Evolutionary conservation across 2,888 invertebrate genomes (phyloP).

Genomic region (Deilephila elpenor): DNA sequence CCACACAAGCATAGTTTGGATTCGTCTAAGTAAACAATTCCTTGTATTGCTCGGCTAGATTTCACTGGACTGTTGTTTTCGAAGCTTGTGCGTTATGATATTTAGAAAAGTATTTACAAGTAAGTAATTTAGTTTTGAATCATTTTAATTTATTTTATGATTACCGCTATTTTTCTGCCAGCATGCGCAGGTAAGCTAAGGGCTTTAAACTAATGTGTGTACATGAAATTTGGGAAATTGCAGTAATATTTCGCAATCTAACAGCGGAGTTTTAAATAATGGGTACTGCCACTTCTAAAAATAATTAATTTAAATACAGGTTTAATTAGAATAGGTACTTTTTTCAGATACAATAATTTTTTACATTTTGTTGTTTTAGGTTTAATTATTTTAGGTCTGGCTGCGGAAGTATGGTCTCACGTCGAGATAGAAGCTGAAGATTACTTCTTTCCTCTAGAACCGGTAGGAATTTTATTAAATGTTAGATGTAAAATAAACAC

Average conservation of each 20-base stretch:
- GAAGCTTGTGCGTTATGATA: constrained; percentile 55
- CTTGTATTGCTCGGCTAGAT: constrained; percentile 52
- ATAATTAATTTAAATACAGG: too few species aligned
- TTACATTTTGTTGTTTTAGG: constrained; percentile 52
- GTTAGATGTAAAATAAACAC: not conserved
- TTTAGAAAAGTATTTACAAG: constrained; percentile 62
- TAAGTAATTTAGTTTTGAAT: constrained; percentile 49
- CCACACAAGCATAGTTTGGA: constrained; percentile 57
- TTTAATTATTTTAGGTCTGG: constrained; percentile 63
- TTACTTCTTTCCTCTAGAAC: constrained; percentile 78
- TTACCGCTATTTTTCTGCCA: too few species aligned
- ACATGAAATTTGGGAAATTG: too few species aligned
- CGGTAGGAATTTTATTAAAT: constrained; percentile 53
- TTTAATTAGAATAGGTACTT: too few species aligned
- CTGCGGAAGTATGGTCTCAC: constrained; percentile 68
- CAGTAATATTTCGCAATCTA: too few species aligned
- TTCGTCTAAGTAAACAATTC: constrained; percentile 58
- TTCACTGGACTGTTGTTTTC: constrained; percentile 41
- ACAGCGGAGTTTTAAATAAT: too few species aligned
- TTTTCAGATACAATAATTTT: constrained; percentile 2
- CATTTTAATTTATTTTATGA: not conserved
- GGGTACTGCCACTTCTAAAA: too few species aligned
- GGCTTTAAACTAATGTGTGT: too few species aligned
- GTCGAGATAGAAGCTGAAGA: constrained; percentile 80
- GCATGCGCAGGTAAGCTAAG: too few species aligned